phyloP scores from a whole-genome alignment of 2,113 vertebrate genomes.

The Seriola aureovittata region DNA sequence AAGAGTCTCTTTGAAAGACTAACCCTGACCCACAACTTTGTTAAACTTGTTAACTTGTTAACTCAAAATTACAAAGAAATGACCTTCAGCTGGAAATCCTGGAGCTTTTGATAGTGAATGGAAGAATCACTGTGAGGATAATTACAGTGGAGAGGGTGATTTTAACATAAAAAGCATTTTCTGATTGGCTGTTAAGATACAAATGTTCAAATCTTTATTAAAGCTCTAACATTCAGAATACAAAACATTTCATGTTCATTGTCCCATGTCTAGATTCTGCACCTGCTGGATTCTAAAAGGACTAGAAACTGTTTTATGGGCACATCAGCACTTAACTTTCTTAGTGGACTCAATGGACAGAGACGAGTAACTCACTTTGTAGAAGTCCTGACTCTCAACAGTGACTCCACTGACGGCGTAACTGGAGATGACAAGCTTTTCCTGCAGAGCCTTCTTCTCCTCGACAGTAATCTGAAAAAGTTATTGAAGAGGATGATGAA shows the following conservation, averaged over 20 bases:
- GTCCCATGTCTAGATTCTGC: neutral
- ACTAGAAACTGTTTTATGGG: neutral
- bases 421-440: constrained; percentile 87
- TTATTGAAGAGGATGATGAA: constrained; percentile 33
- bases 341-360: constrained; percentile 1
- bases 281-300: neutral
- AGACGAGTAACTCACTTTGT: constrained; percentile 88
- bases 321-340: neutral
- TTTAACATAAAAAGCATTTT: neutral
- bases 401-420: constrained; percentile 71
- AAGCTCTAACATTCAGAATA: neutral
- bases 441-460: constrained; percentile 82
- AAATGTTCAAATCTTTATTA: neutral
- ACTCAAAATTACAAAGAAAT: neutral
- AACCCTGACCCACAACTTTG: neutral
- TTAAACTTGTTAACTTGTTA: neutral
- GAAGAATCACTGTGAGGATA: neutral
- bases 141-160: neutral
- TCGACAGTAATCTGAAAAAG: constrained; percentile 84
- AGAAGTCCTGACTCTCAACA: constrained; percentile 85
- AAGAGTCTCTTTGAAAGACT: neutral
- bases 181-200: neutral
- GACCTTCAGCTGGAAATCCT: neutral
- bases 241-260: neutral
- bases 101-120: neutral